Base-by-base conservation (phyloP, 2,888 invertebrate species). In the Lasioglossum marginatum region DNA sequence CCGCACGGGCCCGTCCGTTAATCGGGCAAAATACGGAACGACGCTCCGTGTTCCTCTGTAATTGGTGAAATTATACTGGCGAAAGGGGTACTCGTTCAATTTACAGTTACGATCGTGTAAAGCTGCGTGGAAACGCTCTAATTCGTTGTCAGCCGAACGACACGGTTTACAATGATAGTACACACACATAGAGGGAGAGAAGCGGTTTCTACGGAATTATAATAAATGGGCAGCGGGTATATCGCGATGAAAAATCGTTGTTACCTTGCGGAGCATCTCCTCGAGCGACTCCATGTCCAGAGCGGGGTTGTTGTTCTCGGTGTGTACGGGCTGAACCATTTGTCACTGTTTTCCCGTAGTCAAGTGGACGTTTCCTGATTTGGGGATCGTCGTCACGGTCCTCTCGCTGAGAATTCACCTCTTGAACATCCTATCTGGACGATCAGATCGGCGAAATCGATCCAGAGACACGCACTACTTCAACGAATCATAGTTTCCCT, bases 251-350 rank as follows among this genome's bases (percentile, higher is more conserved):
- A 75, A 60, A 63, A 63, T 40, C 31, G 45, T 57, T 6, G 70
- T 96, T 96, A 97, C 97, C 97, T 97, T 97, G 94, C 97, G 96
- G 94, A 97, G 96, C 97, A 97, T 97, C 95, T 97, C 97, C 95
- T 97, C 97, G 92, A 97, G 96, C 92, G 97, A 97, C 94, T 97
- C 97, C 96, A 97, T 97, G 95, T 97, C 97, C 95, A 96, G 96
- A 95, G 96, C 96, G 92, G 96, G 96, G 93, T 96, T 96, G 95
- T 96, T 96, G 94, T 96, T 96, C 92, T 96, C 96, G 85, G 94
- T 94, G 86, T 95, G 95, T 92, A 95, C 95, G 86, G 92, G 90
- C 78, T 90, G 90, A 82, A 91, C 90, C 94, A 94, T 94, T 94
- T 93, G 93, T 92, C 91, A 92, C 90, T 87, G 88, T 88, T 92